Evolutionary conservation across 2,888 invertebrate species (phyloP).

Genomic region (Hofmannophila pseudospretella): DNA sequence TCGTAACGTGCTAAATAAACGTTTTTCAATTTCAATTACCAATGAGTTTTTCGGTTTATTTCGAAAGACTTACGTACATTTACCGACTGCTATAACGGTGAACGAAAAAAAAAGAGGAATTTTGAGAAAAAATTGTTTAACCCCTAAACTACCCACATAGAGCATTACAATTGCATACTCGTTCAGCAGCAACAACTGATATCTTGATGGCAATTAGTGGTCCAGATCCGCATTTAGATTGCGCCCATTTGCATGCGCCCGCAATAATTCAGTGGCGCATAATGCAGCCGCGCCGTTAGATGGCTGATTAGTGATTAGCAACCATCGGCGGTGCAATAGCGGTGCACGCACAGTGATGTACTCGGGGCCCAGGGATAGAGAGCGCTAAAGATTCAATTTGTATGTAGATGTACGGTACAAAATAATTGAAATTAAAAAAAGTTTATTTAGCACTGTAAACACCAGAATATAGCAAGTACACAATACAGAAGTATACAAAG

Average conservation of each 20-base stretch:
- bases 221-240: constrained; percentile 61
- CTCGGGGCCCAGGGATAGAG: background rate
- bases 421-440: background rate
- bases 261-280: constrained; percentile 44
- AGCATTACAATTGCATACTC: constrained; percentile 7
- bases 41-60: too few relatives aligned
- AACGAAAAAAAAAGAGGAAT: too few relatives aligned
- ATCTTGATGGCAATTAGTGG: constrained; percentile 62
- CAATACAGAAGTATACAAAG: too few relatives aligned
- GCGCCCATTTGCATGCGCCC: constrained; percentile 50
- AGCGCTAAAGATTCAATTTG: background rate
- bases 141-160: background rate
- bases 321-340: constrained; percentile 16
- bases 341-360: background rate
- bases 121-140: background rate
- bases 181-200: constrained; percentile 30
- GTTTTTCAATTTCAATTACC: too few relatives aligned
- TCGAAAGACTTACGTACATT: too few relatives aligned
- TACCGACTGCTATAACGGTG: too few relatives aligned
- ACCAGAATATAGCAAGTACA: too few relatives aligned
- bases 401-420: background rate
- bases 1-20: too few relatives aligned
- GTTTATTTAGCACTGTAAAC: too few relatives aligned
- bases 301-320: constrained; percentile 57
- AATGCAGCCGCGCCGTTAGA: constrained; percentile 30